A percentile compares a stretch with the other conserved stretches of the same genome.
phyloP scores from a whole-genome alignment of 1,140 invertebrate genomes.

The Heliconius hermathena region DNA sequence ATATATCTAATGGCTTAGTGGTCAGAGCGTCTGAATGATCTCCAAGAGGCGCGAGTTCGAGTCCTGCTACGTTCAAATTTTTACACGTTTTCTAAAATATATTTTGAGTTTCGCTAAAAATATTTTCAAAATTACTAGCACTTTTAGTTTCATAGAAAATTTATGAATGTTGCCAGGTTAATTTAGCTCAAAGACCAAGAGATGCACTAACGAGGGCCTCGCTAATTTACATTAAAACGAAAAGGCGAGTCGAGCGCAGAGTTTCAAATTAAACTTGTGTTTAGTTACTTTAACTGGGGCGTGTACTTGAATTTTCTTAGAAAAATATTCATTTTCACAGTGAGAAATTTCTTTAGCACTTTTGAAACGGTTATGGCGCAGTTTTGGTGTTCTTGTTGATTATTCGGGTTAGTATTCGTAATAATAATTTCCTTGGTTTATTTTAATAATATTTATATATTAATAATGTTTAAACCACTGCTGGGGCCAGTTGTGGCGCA shows the following conservation, averaged over 20 bases:
- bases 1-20: no score
- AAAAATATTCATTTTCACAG: neutral
- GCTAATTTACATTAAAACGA: conserved; percentile 7
- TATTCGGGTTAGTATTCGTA: no score
- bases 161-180: conserved; percentile 5
- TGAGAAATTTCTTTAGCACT: neutral
- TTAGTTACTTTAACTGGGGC: neutral
- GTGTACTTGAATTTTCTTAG: neutral
- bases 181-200: neutral
- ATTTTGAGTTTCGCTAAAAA: neutral
- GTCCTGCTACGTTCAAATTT: no score
- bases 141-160: conserved; percentile 3
- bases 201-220: conserved; percentile 1
- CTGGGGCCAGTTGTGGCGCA: no score
- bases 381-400: neutral
- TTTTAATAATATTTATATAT: no score
- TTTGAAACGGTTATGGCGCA: neutral
- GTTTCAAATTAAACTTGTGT: neutral
- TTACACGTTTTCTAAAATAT: no score
- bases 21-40: no score
- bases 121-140: neutral
- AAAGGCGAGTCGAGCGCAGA: neutral
- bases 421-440: no score
- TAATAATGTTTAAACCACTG: no score
- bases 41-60: no score